Percentiles rank a stretch among this genome's conserved stretches.
Conservation (phyloP, 2,888 invertebrate genomes). For the Drosophila anceps region DNA sequence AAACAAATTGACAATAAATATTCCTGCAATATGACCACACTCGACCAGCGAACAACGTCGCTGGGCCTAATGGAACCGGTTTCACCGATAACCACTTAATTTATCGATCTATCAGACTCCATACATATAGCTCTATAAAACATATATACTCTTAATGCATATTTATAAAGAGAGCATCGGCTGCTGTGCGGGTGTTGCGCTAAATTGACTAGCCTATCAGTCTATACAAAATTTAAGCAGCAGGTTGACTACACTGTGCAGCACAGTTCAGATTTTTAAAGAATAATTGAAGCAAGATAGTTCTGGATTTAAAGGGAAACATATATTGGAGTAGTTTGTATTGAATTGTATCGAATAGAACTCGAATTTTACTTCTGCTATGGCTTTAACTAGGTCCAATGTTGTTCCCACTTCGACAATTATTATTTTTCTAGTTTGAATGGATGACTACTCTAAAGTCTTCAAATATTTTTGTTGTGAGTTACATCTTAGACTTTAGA, state of each 20-base stretch:
- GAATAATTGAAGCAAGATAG: too few relatives aligned
- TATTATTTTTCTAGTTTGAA: too few relatives aligned
- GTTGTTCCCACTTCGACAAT: too few relatives aligned
- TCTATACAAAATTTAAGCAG: slow-evolving; percentile 24
- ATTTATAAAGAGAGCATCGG: slow-evolving; percentile 21
- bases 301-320: too few relatives aligned
- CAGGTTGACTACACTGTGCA: slow-evolving; percentile 48
- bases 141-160: slow-evolving; percentile 4
- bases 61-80: slow-evolving; percentile 76
- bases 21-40: slow-evolving; percentile 31
- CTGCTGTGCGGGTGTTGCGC: slow-evolving; percentile 65
- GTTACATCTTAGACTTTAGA: too few relatives aligned
- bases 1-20: slow-evolving; percentile 68
- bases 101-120: slow-evolving; percentile 60
- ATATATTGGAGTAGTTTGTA: too few relatives aligned
- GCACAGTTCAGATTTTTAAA: slow-evolving; percentile 11
- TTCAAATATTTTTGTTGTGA: not conserved
- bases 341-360: too few relatives aligned
- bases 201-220: slow-evolving; percentile 35
- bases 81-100: slow-evolving; percentile 69
- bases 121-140: slow-evolving; percentile 12
- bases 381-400: too few relatives aligned
- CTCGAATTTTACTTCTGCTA: too few relatives aligned
- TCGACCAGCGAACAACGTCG: slow-evolving; percentile 24
- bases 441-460: too few relatives aligned